Evolutionary conservation across 2,113 vertebrate genomes (phyloP).

Genomic region (Pseudolaguvia tuberculata): DNA sequence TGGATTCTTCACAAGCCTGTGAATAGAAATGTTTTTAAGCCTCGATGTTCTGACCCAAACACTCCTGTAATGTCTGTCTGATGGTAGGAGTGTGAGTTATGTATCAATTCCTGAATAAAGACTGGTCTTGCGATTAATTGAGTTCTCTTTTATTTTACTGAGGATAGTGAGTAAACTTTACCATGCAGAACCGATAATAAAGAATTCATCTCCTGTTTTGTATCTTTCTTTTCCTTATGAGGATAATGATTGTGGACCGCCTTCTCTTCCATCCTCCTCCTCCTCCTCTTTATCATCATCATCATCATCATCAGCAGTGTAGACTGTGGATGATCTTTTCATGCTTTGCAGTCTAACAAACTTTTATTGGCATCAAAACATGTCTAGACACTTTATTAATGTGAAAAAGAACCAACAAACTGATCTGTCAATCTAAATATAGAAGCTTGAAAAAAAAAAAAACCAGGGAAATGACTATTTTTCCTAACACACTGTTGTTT

Average conservation of each 20-base stretch:
- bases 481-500: slow-evolving; percentile 22
- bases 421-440: slow-evolving; percentile 7
- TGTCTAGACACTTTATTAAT: slow-evolving; percentile 13
- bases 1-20: too few species aligned
- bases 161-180: neutral
- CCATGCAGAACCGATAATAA: neutral
- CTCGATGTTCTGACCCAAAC: too few species aligned
- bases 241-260: neutral
- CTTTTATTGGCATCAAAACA: neutral
- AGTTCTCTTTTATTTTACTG: neutral
- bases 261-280: too few species aligned
- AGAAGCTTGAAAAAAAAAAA: neutral
- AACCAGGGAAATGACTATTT: slow-evolving; percentile 17
- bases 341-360: slow-evolving; percentile 14
- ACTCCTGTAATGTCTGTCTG: too few species aligned
- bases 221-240: neutral
- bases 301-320: neutral
- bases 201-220: neutral
- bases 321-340: neutral
- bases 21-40: too few species aligned
- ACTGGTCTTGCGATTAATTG: neutral
- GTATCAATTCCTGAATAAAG: too few species aligned
- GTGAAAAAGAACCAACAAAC: slow-evolving; percentile 7
- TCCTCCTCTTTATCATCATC: too few species aligned
- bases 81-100: too few species aligned